Percentiles rank a stretch among this genome's conserved stretches.
Evolutionary conservation across 2,888 invertebrate genomes (phyloP).

Genomic region (Ceratothoa steindachneri): DNA sequence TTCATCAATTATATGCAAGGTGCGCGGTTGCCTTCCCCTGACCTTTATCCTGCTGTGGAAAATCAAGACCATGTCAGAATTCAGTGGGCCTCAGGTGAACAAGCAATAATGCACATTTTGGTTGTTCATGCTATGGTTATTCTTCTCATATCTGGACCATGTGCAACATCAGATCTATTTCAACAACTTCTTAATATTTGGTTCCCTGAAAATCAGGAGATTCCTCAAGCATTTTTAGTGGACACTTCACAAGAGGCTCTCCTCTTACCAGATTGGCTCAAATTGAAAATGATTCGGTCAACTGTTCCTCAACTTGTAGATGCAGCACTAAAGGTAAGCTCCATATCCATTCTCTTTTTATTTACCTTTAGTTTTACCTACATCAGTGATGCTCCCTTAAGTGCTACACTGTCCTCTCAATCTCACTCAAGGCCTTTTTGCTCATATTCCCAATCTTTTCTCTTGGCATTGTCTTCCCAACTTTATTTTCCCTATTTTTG

Average conservation of each 20-base stretch:
- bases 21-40: conserved; percentile 51
- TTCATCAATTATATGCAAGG: conserved; percentile 67
- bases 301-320: conserved; percentile 75
- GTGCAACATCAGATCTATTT: conserved; percentile 53
- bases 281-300: conserved; percentile 76
- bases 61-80: conserved; percentile 64
- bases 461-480: too few relatives aligned
- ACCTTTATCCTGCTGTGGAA: conserved; percentile 62
- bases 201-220: conserved; percentile 70
- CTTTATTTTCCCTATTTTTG: too few relatives aligned
- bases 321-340: conserved; percentile 63
- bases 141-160: conserved; percentile 62
- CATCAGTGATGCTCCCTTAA: background rate
- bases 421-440: too few relatives aligned
- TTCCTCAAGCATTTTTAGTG: conserved; percentile 72
- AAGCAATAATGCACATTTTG: conserved; percentile 71
- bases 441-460: too few relatives aligned
- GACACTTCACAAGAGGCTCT: conserved; percentile 76
- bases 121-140: conserved; percentile 81
- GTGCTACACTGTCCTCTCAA: background rate
- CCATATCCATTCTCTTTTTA: background rate
- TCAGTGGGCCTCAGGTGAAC: conserved; percentile 70
- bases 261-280: conserved; percentile 88
- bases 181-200: conserved; percentile 72
- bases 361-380: background rate